Evolutionary conservation across 2,888 invertebrate genomes (phyloP).

Genomic region (Tenthredo distinguenda): DNA sequence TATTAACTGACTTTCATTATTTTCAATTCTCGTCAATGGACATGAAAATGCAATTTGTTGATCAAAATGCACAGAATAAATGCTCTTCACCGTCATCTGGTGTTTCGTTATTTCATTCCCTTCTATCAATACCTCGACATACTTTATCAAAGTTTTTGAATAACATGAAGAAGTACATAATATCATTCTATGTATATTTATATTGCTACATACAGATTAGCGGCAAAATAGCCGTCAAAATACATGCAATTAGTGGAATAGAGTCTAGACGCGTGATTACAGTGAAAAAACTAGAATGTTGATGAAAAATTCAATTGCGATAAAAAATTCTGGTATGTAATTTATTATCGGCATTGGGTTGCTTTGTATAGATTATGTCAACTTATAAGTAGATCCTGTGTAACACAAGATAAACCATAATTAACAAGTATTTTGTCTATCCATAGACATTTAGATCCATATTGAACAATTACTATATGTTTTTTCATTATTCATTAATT

Average conservation of each 20-base stretch:
- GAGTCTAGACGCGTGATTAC: not conserved
- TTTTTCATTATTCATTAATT: constrained; percentile 12
- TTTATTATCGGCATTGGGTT: too few species aligned
- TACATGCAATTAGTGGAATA: not conserved
- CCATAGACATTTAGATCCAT: too few species aligned
- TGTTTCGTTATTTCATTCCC: constrained; percentile 25
- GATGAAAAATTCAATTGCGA: too few species aligned
- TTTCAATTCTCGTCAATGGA: not conserved
- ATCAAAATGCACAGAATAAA: constrained; percentile 47
- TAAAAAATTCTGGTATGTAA: too few species aligned
- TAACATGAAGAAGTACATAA: constrained; percentile 5
- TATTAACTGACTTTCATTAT: constrained; percentile 35
- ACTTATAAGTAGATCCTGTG: not conserved
- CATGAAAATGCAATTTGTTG: constrained; percentile 20
- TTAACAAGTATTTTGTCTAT: too few species aligned
- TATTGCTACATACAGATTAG: not conserved
- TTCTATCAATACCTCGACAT: not conserved
- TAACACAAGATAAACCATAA: not conserved
- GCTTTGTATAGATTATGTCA: not conserved
- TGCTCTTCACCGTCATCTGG: constrained; percentile 1
- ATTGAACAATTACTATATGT: not conserved
- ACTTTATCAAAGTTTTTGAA: not conserved
- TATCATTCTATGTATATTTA: not conserved
- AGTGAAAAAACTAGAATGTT: not conserved
- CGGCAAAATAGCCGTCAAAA: not conserved